Conservation (phyloP, 2,888 invertebrate genomes). For the Sipha maydis region DNA sequence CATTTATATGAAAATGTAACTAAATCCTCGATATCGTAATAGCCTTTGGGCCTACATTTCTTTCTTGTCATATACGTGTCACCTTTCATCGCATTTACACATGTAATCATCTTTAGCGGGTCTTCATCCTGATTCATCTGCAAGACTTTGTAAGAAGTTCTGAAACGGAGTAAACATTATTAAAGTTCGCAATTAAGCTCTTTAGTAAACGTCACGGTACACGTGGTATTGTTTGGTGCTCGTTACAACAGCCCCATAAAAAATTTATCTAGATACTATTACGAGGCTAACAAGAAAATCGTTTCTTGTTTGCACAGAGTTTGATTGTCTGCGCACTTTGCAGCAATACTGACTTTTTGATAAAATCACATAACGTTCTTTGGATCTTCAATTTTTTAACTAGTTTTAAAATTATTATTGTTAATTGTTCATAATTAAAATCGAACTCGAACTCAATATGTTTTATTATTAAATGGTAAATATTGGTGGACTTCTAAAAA, state of each 20-base stretch:
- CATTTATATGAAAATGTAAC: constrained; percentile 43
- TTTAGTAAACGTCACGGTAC: not conserved
- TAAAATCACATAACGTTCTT: not conserved
- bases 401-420: constrained; percentile 1
- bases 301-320: not conserved
- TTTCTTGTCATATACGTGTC: not conserved
- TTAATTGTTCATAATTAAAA: not conserved
- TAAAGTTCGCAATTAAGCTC: constrained; percentile 10
- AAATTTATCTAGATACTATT: not conserved
- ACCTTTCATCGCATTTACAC: not conserved
- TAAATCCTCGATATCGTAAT: constrained; percentile 39
- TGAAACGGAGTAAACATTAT: constrained; percentile 4
- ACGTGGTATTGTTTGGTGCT: not conserved
- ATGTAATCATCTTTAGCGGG: not conserved
- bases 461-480: not conserved
- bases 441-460: not conserved
- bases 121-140: not conserved
- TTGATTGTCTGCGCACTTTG: not conserved
- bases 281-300: not conserved
- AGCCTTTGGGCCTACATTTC: constrained; percentile 25
- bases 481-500: not conserved
- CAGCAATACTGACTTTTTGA: not conserved
- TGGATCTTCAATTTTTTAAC: not conserved
- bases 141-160: not conserved
- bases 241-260: not conserved